phyloP scores from a whole-genome alignment of 2,113 vertebrate species.

The Martes martes region DNA sequence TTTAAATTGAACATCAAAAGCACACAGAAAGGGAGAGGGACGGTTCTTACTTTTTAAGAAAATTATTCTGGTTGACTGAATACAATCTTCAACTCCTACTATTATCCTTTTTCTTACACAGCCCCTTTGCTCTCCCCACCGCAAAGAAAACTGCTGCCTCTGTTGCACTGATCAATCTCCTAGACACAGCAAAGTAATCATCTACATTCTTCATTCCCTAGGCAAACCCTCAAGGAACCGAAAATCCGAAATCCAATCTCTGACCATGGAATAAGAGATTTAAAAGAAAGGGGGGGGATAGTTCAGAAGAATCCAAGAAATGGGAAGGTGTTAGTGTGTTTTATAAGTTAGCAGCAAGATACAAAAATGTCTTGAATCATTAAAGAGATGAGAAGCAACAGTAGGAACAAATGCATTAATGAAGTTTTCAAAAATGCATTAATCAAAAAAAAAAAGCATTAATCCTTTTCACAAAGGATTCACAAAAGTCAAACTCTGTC shows the following conservation, averaged over 20 bases:
- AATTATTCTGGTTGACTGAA: conserved; percentile 6
- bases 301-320: neutral
- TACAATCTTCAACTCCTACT: neutral
- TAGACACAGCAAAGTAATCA: neutral
- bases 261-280: neutral
- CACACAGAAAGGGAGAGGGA: neutral
- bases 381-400: neutral
- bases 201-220: neutral
- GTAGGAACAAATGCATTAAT: neutral
- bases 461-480: no score
- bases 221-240: neutral
- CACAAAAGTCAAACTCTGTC: neutral
- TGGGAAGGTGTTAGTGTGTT: neutral
- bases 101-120: neutral
- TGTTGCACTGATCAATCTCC: neutral
- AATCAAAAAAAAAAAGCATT: neutral
- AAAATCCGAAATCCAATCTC: neutral
- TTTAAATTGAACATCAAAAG: neutral
- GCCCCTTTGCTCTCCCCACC: neutral
- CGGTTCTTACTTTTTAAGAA: neutral
- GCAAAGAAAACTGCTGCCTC: neutral
- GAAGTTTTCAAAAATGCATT: neutral
- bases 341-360: neutral
- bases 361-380: neutral
- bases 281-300: neutral